Base-by-base conservation (phyloP, 2,888 invertebrate species). In the Lysandra bellargus region DNA sequence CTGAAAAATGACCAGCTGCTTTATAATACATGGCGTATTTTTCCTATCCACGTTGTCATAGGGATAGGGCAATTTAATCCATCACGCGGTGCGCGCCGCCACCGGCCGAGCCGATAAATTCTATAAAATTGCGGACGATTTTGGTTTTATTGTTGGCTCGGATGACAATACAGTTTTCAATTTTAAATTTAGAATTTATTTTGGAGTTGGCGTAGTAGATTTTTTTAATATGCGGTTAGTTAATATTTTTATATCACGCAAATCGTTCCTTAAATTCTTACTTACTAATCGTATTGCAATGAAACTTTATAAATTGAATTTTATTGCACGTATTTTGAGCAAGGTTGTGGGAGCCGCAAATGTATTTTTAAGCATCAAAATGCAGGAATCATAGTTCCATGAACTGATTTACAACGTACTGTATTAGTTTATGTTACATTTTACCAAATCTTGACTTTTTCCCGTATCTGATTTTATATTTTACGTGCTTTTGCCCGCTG, bases 1-100 rank as follows among this genome's bases (percentile, higher is more conserved):
- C 89, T 95, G 94, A 95, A 95, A 94, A 94, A 95, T 95, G 92
- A 94, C 94, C 94, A 94, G 92, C 91, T 95, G 95, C 87, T 94
- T 92, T 92, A 92, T 93, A 92, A 94, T 92, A 92, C 90, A 87
- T 87, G 89, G 88, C 90, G 91, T 92, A 92, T 95, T 95, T 79
- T 95, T 93, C 91, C 92, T 88, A 88, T 90, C 91, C 90, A 91
- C 92, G 92, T 94, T 95, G 95, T 95, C 95, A 95, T 93, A 94
- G 92, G 93, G 94, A 89, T 86, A 89, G 89, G 93, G 95, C 95
- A 95, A 95, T 95, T 95, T 95, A 94, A 95, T 95, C 95, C 94
- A 95, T 95, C 95, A 95, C 89, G 88, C 90, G 88, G 85, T 85
- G 87, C 85, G 90, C 88, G 89, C 87, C 88, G 88, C 87, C 85